Conservation (phyloP, 2,888 invertebrate genomes). For the Metalampra italica region DNA sequence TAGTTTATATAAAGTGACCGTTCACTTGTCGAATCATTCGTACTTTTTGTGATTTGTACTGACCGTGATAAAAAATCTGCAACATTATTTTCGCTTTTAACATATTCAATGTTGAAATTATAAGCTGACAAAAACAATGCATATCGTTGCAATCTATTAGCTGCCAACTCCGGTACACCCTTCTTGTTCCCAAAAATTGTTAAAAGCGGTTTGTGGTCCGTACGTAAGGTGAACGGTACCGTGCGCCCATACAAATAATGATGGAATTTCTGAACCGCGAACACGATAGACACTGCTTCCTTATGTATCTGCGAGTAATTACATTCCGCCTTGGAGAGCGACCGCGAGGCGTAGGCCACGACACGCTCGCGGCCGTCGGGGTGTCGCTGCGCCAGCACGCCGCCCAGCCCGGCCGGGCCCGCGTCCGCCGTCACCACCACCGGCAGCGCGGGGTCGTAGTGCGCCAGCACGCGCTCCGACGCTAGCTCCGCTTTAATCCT, state of each 20-base stretch:
- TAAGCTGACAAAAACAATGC: neutral
- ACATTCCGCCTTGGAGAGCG: constrained; percentile 5
- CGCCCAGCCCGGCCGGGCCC: constrained; percentile 14
- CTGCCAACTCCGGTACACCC: constrained; percentile 7
- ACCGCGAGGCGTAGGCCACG: constrained; percentile 7
- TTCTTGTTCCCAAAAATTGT: constrained; percentile 11
- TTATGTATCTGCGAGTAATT: constrained; percentile 14
- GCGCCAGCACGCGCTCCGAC: no score
- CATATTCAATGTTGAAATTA: neutral
- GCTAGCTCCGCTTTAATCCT: constrained; percentile 6
- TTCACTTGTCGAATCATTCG: neutral
- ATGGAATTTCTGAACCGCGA: constrained; percentile 7
- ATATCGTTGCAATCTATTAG: constrained; percentile 7
- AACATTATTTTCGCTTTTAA: neutral
- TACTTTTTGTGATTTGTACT: no score
- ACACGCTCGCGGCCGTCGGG: constrained; percentile 12
- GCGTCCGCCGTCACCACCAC: constrained; percentile 10
- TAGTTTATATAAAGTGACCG: neutral
- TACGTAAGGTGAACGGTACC: constrained; percentile 10
- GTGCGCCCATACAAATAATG: constrained; percentile 8
- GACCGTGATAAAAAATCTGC: neutral
- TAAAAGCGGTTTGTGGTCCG: constrained; percentile 9
- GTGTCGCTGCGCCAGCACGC: constrained; percentile 11
- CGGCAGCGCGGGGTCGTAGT: constrained; percentile 6
- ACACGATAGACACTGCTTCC: constrained; percentile 10